Conservation (phyloP, 2,113 vertebrate genomes). For the Scortum barcoo region DNA sequence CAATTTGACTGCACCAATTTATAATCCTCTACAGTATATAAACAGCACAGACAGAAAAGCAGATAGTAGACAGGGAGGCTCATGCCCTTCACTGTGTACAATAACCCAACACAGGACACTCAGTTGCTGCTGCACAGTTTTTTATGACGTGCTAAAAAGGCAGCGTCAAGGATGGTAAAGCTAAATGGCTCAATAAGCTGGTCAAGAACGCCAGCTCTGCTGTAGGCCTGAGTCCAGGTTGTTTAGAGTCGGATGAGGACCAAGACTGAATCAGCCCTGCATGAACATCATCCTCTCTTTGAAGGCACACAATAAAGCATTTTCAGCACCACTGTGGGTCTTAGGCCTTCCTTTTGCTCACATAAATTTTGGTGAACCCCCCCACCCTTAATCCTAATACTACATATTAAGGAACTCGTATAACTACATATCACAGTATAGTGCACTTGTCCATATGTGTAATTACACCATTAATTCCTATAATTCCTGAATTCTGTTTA, state of each 20-base stretch:
- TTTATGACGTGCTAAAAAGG: slow-evolving; percentile 42
- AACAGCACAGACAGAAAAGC: neutral
- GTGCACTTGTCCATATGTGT: no score
- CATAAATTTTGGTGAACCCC: neutral
- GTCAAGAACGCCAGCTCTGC: slow-evolving; percentile 26
- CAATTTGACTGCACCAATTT: neutral
- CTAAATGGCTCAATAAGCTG: slow-evolving; percentile 52
- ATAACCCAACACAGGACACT: slow-evolving; percentile 10
- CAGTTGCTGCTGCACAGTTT: neutral
- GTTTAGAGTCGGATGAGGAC: slow-evolving; percentile 20
- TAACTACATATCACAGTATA: no score
- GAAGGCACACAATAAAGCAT: slow-evolving; percentile 7
- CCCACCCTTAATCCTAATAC: no score
- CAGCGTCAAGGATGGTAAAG: slow-evolving; percentile 38
- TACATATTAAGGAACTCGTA: no score
- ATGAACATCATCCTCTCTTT: slow-evolving; percentile 28
- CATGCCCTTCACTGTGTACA: slow-evolving; percentile 29
- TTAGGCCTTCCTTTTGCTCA: neutral
- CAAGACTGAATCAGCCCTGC: slow-evolving; percentile 29
- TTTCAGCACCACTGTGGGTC: neutral
- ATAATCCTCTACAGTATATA: neutral
- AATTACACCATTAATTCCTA: neutral
- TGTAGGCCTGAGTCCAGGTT: slow-evolving; percentile 33
- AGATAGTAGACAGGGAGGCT: slow-evolving; percentile 1
- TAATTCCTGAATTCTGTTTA: neutral